Evolutionary conservation across 2,113 vertebrate species (phyloP).

Genomic region (Etheostoma spectabile): DNA sequence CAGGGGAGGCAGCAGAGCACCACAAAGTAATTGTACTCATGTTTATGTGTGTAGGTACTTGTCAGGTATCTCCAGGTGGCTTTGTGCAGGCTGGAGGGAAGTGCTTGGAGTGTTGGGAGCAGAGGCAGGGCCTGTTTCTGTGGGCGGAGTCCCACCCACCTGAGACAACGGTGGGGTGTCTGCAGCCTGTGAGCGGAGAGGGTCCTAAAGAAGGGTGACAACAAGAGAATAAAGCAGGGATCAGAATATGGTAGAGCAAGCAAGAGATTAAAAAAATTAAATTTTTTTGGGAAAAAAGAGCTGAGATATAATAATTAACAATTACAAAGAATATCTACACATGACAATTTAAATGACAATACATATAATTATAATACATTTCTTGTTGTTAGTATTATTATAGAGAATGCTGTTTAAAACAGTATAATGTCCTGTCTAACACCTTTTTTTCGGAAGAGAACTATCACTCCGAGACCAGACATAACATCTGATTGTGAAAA

Average conservation of each 20-base stretch:
- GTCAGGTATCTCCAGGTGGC: conserved; percentile 80
- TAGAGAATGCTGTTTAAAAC: not conserved
- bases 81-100: conserved; percentile 84
- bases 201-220: conserved; percentile 16
- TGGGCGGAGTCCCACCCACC: conserved; percentile 57
- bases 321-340: not conserved
- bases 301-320: not conserved
- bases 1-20: not conserved
- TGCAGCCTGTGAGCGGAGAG: conserved; percentile 79
- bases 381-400: not conserved
- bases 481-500: not conserved
- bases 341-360: not conserved
- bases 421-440: not conserved
- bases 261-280: not conserved
- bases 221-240: not conserved
- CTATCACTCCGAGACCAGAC: not conserved
- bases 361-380: not conserved
- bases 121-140: conserved; percentile 59
- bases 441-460: not conserved
- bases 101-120: conserved; percentile 76
- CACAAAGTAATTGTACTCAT: not conserved
- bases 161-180: conserved; percentile 72
- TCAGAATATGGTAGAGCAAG: not conserved
- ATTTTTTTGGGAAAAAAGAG: not conserved
- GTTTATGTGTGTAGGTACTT: conserved; percentile 8